Percentiles rank a stretch among this genome's conserved stretches.
phyloP scores from a whole-genome alignment of 2,797 vertebrate genomes.

The Falco concolor region DNA sequence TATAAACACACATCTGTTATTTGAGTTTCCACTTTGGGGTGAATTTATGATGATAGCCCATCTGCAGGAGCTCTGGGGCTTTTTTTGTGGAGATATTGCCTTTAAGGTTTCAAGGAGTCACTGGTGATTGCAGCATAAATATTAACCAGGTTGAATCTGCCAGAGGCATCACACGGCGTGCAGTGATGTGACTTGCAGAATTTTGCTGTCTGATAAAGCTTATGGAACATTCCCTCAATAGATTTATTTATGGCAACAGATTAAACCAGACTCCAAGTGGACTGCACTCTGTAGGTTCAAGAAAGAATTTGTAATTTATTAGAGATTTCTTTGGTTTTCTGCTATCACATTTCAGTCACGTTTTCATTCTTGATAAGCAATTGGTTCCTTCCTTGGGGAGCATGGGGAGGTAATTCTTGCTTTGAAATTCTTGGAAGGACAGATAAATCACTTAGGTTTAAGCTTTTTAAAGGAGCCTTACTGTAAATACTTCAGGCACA shows the following conservation, averaged over 20 bases:
- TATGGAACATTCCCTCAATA: constrained; percentile 59
- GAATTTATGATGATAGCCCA: constrained; percentile 33
- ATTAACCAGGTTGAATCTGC: constrained; percentile 37
- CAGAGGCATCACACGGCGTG: constrained; percentile 5
- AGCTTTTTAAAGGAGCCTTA: neutral
- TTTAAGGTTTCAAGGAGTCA: constrained; percentile 61
- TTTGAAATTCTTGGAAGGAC: neutral
- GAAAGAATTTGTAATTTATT: constrained; percentile 63
- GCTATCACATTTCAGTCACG: constrained; percentile 63
- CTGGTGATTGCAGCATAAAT: constrained; percentile 59
- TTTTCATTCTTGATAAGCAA: constrained; percentile 51
- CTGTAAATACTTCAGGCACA: neutral
- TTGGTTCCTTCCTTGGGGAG: constrained; percentile 46
- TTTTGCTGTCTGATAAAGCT: constrained; percentile 41
- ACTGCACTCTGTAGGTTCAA: neutral
- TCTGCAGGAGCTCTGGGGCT: constrained; percentile 30
- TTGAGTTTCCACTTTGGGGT: constrained; percentile 27
- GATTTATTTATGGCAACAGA: constrained; percentile 68
- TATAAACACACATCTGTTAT: constrained; percentile 27
- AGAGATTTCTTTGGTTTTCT: constrained; percentile 34
- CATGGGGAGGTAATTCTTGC: constrained; percentile 45
- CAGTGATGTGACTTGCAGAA: constrained; percentile 67
- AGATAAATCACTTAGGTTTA: neutral
- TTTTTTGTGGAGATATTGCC: neutral
- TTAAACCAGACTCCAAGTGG: constrained; percentile 66